A percentile compares a stretch with the other conserved stretches of the same genome.
These are phyloP conservation scores for Euglossa dilemma DNA, from an alignment of 1,140 invertebrate species.

Conservation along the genomic window DNA sequence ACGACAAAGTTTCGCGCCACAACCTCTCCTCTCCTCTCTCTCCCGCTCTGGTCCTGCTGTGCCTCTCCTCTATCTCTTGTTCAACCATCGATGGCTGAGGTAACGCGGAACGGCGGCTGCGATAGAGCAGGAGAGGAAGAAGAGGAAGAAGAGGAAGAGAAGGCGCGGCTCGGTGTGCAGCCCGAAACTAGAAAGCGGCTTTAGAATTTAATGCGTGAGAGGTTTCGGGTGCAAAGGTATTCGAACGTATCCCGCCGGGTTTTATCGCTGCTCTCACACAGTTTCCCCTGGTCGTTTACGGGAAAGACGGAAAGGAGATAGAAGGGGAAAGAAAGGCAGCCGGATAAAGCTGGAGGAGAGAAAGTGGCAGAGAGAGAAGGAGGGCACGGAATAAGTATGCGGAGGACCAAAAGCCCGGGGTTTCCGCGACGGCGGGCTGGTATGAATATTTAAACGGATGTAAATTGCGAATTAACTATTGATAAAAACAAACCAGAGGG, in stretches of 20 bases:
- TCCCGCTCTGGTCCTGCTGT: background rate
- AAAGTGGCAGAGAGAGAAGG: background rate
- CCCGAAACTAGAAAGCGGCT: slow-evolving; percentile 68
- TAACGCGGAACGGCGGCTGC: slow-evolving; percentile 5
- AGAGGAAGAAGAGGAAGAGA: background rate
- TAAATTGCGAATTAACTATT: slow-evolving; percentile 77
- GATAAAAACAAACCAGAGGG: slow-evolving; percentile 74
- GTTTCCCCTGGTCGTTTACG: background rate
- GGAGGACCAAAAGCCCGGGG: slow-evolving; percentile 63
- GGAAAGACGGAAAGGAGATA: slow-evolving; percentile 34
- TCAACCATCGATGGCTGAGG: slow-evolving; percentile 16
- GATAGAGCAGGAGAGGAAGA: background rate
- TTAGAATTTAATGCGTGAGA: slow-evolving; percentile 72
- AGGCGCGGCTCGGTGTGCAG: slow-evolving; percentile 22
- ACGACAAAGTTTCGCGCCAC: slow-evolving; percentile 51
- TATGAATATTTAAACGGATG: slow-evolving; percentile 75
- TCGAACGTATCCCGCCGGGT: slow-evolving; percentile 61
- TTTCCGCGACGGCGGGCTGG: slow-evolving; percentile 54
- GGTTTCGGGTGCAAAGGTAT: slow-evolving; percentile 63
- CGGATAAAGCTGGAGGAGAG: background rate
- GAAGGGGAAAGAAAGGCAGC: background rate
- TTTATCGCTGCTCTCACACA: slow-evolving; percentile 44
- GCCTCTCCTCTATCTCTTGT: background rate
- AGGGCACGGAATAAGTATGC: slow-evolving; percentile 65
- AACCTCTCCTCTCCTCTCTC: background rate